Percentiles rank a stretch among this genome's conserved stretches.
Evolutionary conservation across 2,888 invertebrate species (phyloP).

Genomic region (Sipha maydis): DNA sequence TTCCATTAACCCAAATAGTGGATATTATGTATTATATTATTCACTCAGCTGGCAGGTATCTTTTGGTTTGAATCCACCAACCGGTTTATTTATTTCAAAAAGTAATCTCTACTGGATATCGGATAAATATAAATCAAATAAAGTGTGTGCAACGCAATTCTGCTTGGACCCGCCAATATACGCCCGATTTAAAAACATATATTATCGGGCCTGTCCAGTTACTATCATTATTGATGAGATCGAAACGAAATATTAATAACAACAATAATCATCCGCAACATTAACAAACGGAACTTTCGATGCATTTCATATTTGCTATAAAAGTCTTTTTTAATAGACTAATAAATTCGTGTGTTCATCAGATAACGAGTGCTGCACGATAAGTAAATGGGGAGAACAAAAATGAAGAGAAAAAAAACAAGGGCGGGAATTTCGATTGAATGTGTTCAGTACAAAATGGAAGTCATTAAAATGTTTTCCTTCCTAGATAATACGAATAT

Average conservation of each 20-base stretch:
- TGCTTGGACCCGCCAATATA: not conserved
- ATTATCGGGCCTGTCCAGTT: constrained; percentile 18
- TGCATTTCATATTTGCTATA: constrained; percentile 50
- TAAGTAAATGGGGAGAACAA: constrained; percentile 43
- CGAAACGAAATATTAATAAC: constrained; percentile 33
- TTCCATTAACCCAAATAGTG: constrained; percentile 14
- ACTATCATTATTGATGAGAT: constrained; percentile 16
- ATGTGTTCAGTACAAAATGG: constrained; percentile 20
- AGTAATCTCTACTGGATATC: not conserved
- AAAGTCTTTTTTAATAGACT: constrained; percentile 58
- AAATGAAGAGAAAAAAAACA: constrained; percentile 15
- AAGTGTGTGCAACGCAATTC: not conserved
- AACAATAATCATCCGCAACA: constrained; percentile 29
- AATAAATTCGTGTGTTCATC: constrained; percentile 59
- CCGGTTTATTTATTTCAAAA: constrained; percentile 12
- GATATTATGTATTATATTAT: not conserved
- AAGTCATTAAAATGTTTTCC: constrained; percentile 45
- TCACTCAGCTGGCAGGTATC: not conserved
- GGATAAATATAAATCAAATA: constrained; percentile 19
- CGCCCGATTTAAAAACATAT: constrained; percentile 17
- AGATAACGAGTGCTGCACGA: constrained; percentile 47
- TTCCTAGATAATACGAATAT: constrained; percentile 28
- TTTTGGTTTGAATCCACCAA: not conserved
- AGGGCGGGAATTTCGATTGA: constrained; percentile 38
- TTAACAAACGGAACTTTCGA: constrained; percentile 55